phyloP scores from a whole-genome alignment of 2,113 vertebrate genomes.

The Acanthisitta chloris region DNA sequence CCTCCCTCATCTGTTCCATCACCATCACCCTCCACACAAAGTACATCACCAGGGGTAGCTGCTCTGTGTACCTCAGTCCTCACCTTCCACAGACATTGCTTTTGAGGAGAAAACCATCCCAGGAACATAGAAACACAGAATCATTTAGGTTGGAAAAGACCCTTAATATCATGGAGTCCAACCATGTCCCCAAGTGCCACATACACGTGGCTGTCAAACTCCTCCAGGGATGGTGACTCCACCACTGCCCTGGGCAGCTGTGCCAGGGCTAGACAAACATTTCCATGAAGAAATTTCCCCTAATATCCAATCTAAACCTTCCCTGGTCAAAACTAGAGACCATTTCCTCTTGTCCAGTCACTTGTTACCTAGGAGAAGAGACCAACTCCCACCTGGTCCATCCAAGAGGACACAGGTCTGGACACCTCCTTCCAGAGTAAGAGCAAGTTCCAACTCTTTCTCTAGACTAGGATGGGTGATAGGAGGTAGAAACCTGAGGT shows the following conservation, averaged over 20 bases:
- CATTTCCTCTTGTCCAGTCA: neutral
- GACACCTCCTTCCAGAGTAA: neutral
- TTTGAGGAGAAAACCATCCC: neutral
- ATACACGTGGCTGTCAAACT: neutral
- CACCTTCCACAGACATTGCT: neutral
- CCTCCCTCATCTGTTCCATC: neutral
- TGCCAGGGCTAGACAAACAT: neutral
- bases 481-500: fast-evolving
- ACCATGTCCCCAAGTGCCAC: neutral
- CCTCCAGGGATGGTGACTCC: neutral
- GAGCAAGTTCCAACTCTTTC: neutral
- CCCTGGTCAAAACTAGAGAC: neutral
- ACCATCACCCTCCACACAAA: neutral
- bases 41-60: neutral
- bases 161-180: neutral
- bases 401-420: fast-evolving
- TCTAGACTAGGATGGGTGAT: fast-evolving
- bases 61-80: neutral
- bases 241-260: neutral
- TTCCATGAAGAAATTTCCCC: neutral
- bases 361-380: neutral
- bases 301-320: neutral
- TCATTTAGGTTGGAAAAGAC: neutral
- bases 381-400: neutral
- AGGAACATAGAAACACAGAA: neutral